Evolutionary conservation across 2,797 vertebrate species (phyloP).

Genomic region (Lutjanus argentimaculatus): DNA sequence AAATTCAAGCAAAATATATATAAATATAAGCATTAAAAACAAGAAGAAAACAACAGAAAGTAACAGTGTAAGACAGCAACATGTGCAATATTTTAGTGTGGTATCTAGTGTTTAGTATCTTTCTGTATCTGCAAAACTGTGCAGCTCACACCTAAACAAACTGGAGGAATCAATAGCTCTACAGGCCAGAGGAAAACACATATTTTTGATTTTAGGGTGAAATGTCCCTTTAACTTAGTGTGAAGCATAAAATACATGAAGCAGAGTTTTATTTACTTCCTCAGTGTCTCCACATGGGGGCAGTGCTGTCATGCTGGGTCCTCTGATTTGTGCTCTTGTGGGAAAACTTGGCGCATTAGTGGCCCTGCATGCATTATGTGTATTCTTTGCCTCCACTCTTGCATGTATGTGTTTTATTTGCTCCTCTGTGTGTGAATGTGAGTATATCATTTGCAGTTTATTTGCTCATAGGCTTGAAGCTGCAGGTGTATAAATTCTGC

Average conservation of each 20-base stretch:
- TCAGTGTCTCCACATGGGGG: conserved; percentile 51
- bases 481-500: neutral
- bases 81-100: too few relatives aligned
- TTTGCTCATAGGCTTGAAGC: neutral
- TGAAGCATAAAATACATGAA: neutral
- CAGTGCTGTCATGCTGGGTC: conserved; percentile 44
- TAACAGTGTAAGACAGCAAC: too few relatives aligned
- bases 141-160: too few relatives aligned
- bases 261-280: neutral
- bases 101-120: too few relatives aligned
- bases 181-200: too few relatives aligned
- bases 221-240: too few relatives aligned
- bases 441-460: neutral
- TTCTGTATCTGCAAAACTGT: too few relatives aligned
- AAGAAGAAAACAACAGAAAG: too few relatives aligned
- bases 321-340: neutral
- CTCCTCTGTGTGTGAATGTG: neutral
- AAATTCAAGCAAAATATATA: too few relatives aligned
- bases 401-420: neutral
- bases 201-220: too few relatives aligned
- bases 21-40: too few relatives aligned
- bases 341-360: neutral
- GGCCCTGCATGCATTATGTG: neutral
- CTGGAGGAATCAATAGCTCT: too few relatives aligned
- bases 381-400: neutral